phyloP scores from a whole-genome alignment of 2,797 vertebrate species.

The Megaceryle alcyon region DNA sequence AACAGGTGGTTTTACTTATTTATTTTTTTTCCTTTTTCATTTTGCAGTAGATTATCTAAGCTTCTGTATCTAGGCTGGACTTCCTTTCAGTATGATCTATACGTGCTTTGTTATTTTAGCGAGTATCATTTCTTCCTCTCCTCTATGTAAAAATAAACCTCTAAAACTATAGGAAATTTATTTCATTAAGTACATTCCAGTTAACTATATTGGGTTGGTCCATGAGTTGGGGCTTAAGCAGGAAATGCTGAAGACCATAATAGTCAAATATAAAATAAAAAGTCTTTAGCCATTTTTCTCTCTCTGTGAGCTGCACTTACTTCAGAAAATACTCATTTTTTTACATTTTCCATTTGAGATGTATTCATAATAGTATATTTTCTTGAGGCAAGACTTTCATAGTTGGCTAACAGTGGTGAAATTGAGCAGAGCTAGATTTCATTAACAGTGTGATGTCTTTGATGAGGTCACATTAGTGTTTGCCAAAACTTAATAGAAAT shows the following conservation, averaged over 20 bases:
- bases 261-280: neutral
- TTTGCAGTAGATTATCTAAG: neutral
- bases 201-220: neutral
- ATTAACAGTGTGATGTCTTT: neutral
- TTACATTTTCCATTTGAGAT: neutral
- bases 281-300: neutral
- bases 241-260: neutral
- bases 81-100: neutral
- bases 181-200: neutral
- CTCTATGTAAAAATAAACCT: constrained; percentile 17
- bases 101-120: neutral
- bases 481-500: neutral
- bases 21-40: neutral
- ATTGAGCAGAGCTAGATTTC: neutral
- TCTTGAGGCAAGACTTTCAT: neutral
- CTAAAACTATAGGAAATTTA: neutral
- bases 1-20: neutral
- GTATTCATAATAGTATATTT: neutral
- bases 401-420: neutral
- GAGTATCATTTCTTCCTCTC: neutral
- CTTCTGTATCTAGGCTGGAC: neutral
- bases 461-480: neutral
- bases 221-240: neutral
- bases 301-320: neutral
- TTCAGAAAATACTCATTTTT: neutral